These are phyloP conservation scores for Euphydryas editha DNA, from an alignment of 2,888 invertebrate genomes.

Conservation along the genomic window DNA sequence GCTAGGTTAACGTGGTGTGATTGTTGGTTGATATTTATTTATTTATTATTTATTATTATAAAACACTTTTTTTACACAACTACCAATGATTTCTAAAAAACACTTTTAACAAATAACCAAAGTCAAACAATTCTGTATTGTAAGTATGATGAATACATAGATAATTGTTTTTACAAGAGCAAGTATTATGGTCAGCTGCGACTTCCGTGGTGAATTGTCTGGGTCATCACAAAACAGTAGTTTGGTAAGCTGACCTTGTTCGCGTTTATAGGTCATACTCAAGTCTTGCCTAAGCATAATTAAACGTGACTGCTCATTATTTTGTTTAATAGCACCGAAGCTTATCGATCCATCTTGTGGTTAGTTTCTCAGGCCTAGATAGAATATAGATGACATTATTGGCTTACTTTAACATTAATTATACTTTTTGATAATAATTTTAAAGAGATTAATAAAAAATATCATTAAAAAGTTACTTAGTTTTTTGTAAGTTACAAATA, in stretches of 20 bases:
- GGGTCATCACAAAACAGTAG: conserved; percentile 40
- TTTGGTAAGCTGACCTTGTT: conserved; percentile 71
- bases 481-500: not conserved
- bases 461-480: not conserved
- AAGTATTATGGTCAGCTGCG: not conserved
- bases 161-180: not conserved
- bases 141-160: too few species aligned
- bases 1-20: too few species aligned
- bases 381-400: not conserved
- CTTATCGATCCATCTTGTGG: conserved; percentile 59
- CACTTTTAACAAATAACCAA: too few species aligned
- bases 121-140: too few species aligned
- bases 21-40: too few species aligned
- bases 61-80: too few species aligned
- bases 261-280: conserved; percentile 66
- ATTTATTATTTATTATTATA: too few species aligned
- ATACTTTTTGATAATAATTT: not conserved
- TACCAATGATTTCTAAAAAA: too few species aligned
- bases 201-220: conserved; percentile 35
- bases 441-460: not conserved
- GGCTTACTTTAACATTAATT: not conserved
- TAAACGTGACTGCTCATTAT: conserved; percentile 71
- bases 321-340: conserved; percentile 65
- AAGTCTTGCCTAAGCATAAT: conserved; percentile 71
- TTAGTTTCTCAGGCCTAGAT: conserved; percentile 14